Base-by-base conservation (phyloP, 2,888 invertebrate genomes). In the Lasioglossum zephyrum region DNA sequence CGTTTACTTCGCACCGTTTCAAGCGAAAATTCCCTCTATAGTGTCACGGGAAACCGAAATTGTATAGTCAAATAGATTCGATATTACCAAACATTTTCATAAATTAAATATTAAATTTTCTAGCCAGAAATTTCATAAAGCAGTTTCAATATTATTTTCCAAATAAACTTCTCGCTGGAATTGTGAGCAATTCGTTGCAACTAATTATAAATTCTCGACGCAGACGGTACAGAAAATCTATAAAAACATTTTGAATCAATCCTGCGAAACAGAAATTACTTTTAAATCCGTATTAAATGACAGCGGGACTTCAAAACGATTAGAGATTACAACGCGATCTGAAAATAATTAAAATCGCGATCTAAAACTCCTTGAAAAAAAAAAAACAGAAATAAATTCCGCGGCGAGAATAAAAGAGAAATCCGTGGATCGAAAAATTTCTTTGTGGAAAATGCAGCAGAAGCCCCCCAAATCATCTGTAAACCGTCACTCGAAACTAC, bases 381-480 rank as follows among this genome's bases (percentile, higher is more conserved):
- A 8, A 18, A 36, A 66, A 36, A 66, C 36, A 8, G 36, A 31
- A 36, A 6, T 2, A 16, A 8, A 66, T 18, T 2, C 26, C 53
- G 22, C 16, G 6, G 18, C 9, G 2, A 22, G 18, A 13, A 53
- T 22, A 22, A 75, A 36, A 36, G n/a, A 36, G n/a, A 11, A 31
- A 18, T 3, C 22, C 3, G 47, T 6, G 31, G 41, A 44, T 72
- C 47, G 22, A 81, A 77, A 77, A 82, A 82, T 76, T 18, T 76
- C 22, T 31, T 47, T 16, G 66, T n/a, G 57, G 60, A 73, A 77
- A 70, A 77, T 18, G 36, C 22, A 44, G 11, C 39, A 47, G n/a
- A 22, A 74, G 36, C 57, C 73, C 39, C 39, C 13, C 53, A 78
- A 86, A 86, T 81, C 77, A 47, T 73, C 47, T 44, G 66, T 66